phyloP scores from a whole-genome alignment of 2,113 vertebrate genomes.

The Phyllopteryx taeniolatus region DNA sequence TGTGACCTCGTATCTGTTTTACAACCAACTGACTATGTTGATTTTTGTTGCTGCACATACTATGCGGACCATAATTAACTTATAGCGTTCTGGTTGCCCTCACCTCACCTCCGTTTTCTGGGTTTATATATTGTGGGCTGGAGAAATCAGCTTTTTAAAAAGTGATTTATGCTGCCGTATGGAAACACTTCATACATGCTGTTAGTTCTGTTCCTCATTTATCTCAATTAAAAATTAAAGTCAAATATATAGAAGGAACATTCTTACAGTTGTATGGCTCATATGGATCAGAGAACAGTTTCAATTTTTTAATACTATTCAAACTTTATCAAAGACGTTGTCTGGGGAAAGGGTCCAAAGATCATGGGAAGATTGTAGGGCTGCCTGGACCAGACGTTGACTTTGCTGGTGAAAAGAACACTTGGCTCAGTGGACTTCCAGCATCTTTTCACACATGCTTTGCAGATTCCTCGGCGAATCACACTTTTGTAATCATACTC shows the following conservation, averaged over 20 bases:
- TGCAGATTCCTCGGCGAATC: not conserved
- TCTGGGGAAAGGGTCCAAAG: slow-evolving; percentile 23
- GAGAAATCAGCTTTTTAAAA: not conserved
- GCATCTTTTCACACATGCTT: not conserved
- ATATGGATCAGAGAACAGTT: slow-evolving; percentile 13
- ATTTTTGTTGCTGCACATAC: not conserved
- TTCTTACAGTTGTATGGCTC: slow-evolving; percentile 3
- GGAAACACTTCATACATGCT: slow-evolving; percentile 19
- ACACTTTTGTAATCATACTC: not conserved
- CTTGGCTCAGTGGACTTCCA: not conserved
- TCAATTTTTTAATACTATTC: slow-evolving; percentile 13
- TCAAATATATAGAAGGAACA: slow-evolving; percentile 16
- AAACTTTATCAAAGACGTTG: slow-evolving; percentile 8
- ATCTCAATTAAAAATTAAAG: slow-evolving; percentile 7
- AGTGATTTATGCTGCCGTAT: slow-evolving; percentile 6
- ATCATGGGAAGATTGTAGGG: slow-evolving; percentile 14
- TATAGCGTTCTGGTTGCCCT: not conserved
- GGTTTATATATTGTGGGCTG: not conserved
- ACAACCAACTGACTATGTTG: not conserved
- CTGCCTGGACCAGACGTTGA: not conserved
- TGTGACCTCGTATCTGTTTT: not conserved
- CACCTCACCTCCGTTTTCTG: not conserved
- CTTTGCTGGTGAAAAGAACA: slow-evolving; percentile 13
- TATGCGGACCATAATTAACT: not conserved
- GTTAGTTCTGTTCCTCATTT: slow-evolving; percentile 2